Conservation (phyloP, 2,888 invertebrate genomes). For the Eretmocerus hayati region DNA sequence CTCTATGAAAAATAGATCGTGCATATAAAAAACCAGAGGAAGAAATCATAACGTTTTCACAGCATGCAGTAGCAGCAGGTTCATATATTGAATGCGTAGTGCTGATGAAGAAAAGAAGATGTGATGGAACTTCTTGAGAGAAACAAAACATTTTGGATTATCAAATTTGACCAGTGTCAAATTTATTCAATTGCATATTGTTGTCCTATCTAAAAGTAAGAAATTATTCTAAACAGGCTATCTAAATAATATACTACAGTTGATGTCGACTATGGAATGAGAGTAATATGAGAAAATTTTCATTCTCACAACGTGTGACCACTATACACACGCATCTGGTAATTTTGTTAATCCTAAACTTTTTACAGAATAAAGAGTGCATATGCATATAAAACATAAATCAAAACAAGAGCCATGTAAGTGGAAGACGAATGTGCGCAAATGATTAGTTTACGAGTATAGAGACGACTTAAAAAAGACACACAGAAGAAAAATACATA, state of each 20-base stretch:
- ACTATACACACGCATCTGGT: slow-evolving; percentile 23
- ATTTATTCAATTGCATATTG: no score
- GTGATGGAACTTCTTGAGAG: no score
- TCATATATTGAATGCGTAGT: slow-evolving; percentile 15
- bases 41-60: slow-evolving; percentile 13
- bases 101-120: slow-evolving; percentile 1
- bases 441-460: slow-evolving; percentile 19
- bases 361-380: slow-evolving; percentile 6
- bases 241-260: slow-evolving; percentile 14
- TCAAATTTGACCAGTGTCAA: no score
- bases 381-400: slow-evolving; percentile 13
- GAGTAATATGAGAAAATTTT: slow-evolving; percentile 12
- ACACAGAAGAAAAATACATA: slow-evolving; percentile 26
- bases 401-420: slow-evolving; percentile 20
- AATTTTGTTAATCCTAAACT: slow-evolving; percentile 18
- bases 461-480: slow-evolving; percentile 20
- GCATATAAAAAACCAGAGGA: slow-evolving; percentile 19
- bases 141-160: slow-evolving; percentile 2
- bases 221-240: slow-evolving; percentile 10
- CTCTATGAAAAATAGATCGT: slow-evolving; percentile 10
- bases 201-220: not conserved
- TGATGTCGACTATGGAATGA: slow-evolving; percentile 16
- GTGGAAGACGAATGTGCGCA: slow-evolving; percentile 27
- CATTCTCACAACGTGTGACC: slow-evolving; percentile 23
- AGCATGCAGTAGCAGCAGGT: slow-evolving; percentile 21